These are phyloP conservation scores for Metopolophium dirhodum DNA, from an alignment of 1,140 invertebrate species.

Conservation along the genomic window DNA sequence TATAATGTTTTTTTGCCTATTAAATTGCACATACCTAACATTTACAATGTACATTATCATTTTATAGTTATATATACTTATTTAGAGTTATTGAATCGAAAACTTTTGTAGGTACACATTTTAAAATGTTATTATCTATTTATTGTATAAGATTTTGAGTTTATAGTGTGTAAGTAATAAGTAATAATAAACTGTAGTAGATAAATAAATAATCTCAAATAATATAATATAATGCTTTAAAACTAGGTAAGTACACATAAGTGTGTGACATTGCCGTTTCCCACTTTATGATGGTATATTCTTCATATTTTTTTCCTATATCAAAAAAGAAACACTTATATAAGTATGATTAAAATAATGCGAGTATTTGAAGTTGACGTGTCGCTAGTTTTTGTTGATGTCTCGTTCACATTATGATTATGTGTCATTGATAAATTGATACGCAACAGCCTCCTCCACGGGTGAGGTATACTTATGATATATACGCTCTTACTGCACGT, in stretches of 20 bases:
- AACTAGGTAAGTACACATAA: background rate
- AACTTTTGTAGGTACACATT: background rate
- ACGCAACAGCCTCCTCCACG: background rate
- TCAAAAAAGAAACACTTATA: background rate
- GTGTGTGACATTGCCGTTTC: background rate
- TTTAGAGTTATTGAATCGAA: background rate
- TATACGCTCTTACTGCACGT: background rate
- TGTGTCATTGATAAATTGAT: conserved; percentile 14
- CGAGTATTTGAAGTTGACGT: background rate
- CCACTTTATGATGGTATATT: background rate
- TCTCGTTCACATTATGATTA: conserved; percentile 13
- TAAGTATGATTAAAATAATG: background rate
- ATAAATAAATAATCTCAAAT: background rate
- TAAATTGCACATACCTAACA: too few relatives aligned
- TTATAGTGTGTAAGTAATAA: too few relatives aligned
- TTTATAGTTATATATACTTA: background rate
- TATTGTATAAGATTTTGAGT: background rate
- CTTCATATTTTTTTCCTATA: background rate
- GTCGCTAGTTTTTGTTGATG: background rate
- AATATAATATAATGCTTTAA: background rate
- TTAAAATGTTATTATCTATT: background rate
- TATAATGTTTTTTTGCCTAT: background rate
- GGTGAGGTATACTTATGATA: background rate
- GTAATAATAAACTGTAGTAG: conserved; percentile 8
- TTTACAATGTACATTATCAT: background rate